Conservation (phyloP, 2,113 vertebrate species). For the Cephalophus harveyi region DNA sequence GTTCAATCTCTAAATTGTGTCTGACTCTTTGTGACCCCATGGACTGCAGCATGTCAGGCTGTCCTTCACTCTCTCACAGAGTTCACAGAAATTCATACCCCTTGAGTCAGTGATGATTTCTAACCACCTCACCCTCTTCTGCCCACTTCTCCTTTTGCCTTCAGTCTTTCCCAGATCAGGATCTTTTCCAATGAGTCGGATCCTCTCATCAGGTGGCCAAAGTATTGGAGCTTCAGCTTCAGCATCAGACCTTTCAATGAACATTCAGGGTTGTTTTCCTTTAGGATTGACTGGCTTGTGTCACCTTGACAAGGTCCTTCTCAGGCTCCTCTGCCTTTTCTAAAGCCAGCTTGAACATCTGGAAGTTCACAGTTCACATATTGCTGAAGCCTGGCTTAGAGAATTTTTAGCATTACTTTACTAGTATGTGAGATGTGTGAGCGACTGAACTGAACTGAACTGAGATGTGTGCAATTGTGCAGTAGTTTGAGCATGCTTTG, state of each 20-base stretch:
- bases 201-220: neutral
- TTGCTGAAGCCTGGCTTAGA: neutral
- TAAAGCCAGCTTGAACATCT: neutral
- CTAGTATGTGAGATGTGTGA: neutral
- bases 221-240: neutral
- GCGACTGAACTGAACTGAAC: too few relatives aligned
- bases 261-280: neutral
- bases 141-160: neutral
- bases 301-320: neutral
- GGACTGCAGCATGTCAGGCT: neutral
- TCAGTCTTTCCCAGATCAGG: neutral
- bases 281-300: neutral
- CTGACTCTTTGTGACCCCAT: neutral
- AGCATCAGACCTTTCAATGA: neutral
- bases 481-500: neutral
- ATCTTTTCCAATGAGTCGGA: neutral
- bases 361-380: rapidly evolving
- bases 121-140: neutral
- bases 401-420: neutral
- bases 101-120: neutral
- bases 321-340: neutral
- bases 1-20: neutral
- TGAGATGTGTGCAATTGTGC: neutral
- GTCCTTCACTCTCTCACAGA: neutral
- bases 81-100: neutral